Base-by-base conservation (phyloP, 2,888 invertebrate species). In the Taphrorychus bicolor region DNA sequence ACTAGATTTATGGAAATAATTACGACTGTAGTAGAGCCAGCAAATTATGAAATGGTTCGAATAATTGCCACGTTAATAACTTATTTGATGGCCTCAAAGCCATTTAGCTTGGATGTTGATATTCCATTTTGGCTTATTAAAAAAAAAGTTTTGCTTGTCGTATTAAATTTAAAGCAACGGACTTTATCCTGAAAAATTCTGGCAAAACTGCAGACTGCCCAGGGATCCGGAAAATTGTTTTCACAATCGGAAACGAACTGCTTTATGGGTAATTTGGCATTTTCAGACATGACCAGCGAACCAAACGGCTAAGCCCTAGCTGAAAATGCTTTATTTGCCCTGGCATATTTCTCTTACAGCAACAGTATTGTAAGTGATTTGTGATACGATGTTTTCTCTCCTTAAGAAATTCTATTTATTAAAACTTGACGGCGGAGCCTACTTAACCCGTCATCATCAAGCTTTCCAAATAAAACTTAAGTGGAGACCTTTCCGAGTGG, bases 211-310 rank as follows among this genome's bases (percentile, higher is more conserved):
- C 45, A 45, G 45, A 45, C 45, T 16, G 14, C 45, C 14, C 45
- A 45, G 45, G 45, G 45, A 17, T 45, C 45, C 45, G 45, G 45
- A 45, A 45, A 45, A 45, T 45, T 45, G 45, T 45, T 45, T 45
- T 45, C 45, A 17, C 45, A 45, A 45, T 45, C 45, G 45, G 45
- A 45, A 45, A 45, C 16, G 45, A 45, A 45, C 45, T n/a, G 45
- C 45, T 45, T 45, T 45, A 45, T 45, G 45, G 45, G 45, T 45
- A 45, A 45, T 45, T 45, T 45, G 45, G 45, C 45, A 45, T 45
- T 2, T 14, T 16, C 45, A 45, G 45, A 45, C 45, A 2, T 17
- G 45, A 17, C 16, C 45, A 45, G 45, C 45, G 45, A 45, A 16
- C 45, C 45, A 17, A 45, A 16, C 14, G 45, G 45, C 9, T 17